Conservation (phyloP, 2,888 invertebrate species). For the Eudemis profundana region DNA sequence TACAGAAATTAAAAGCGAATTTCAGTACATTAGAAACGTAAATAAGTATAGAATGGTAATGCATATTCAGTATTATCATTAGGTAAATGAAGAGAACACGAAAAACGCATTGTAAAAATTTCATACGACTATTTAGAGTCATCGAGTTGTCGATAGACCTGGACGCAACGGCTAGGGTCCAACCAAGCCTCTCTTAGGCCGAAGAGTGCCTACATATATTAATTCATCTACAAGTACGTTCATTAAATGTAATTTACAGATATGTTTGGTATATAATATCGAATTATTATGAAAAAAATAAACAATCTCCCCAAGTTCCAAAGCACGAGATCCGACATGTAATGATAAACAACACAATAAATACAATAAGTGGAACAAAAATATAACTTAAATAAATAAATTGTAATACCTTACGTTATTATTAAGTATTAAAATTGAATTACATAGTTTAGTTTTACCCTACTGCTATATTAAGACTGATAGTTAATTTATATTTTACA, state of each 20-base stretch:
- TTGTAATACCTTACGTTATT: conserved; percentile 22
- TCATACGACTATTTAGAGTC: conserved; percentile 4
- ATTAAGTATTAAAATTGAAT: conserved; percentile 30
- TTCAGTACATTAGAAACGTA: no score
- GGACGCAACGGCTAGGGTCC: conserved; percentile 29
- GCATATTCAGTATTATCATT: no score
- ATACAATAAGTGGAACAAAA: conserved; percentile 23
- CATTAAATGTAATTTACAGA: conserved; percentile 50
- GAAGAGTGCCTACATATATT: conserved; percentile 23
- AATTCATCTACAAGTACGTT: conserved; percentile 33
- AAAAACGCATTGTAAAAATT: not conserved
- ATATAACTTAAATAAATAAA: conserved; percentile 32
- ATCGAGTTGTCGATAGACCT: conserved; percentile 26
- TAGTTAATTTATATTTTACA: conserved; percentile 38
- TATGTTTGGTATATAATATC: conserved; percentile 57
- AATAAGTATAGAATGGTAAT: no score
- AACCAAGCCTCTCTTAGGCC: conserved; percentile 36
- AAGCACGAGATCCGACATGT: conserved; percentile 45
- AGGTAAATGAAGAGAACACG: no score
- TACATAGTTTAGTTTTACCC: conserved; percentile 28
- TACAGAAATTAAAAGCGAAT: not conserved
- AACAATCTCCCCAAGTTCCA: conserved; percentile 45
- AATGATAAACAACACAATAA: conserved; percentile 29
- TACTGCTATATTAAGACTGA: conserved; percentile 31
- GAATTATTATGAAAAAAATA: conserved; percentile 59